Percentiles rank a stretch among this genome's conserved stretches.
phyloP scores from a whole-genome alignment of 2,113 vertebrate genomes.

The Mus pahari region DNA sequence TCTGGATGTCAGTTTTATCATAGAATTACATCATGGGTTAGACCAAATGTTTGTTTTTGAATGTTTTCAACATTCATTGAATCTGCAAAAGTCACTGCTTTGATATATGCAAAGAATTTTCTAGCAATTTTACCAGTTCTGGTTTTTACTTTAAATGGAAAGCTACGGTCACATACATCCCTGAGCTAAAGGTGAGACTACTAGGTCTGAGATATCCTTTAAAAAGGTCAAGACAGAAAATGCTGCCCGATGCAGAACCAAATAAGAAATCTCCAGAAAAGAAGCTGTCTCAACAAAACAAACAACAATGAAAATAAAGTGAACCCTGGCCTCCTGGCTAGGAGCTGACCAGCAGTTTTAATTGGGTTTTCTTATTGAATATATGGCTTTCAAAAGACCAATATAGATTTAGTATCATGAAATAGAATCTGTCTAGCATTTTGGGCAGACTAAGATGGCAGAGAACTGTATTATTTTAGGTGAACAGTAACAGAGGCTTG shows the following conservation, averaged over 20 bases:
- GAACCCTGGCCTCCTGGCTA: background rate
- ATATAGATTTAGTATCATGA: background rate
- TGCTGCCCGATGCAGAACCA: background rate
- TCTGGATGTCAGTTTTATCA: background rate
- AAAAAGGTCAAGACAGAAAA: background rate
- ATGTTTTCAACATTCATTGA: background rate
- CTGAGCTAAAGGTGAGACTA: background rate
- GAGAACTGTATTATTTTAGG: background rate
- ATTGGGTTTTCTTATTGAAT: background rate
- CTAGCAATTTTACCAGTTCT: background rate
- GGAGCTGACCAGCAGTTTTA: background rate
- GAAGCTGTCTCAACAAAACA: background rate
- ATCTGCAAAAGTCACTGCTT: background rate
- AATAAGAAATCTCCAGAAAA: background rate
- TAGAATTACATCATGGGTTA: background rate
- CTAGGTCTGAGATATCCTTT: background rate
- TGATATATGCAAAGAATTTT: background rate
- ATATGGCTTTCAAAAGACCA: background rate
- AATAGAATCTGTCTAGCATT: background rate
- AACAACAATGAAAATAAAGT: background rate
- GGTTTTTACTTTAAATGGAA: background rate
- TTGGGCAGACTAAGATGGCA: background rate
- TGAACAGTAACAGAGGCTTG: too few species aligned
- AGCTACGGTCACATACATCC: background rate
- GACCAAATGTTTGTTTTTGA: background rate